Base-by-base conservation (phyloP, 2,797 vertebrate genomes). In the Podargus strigoides region DNA sequence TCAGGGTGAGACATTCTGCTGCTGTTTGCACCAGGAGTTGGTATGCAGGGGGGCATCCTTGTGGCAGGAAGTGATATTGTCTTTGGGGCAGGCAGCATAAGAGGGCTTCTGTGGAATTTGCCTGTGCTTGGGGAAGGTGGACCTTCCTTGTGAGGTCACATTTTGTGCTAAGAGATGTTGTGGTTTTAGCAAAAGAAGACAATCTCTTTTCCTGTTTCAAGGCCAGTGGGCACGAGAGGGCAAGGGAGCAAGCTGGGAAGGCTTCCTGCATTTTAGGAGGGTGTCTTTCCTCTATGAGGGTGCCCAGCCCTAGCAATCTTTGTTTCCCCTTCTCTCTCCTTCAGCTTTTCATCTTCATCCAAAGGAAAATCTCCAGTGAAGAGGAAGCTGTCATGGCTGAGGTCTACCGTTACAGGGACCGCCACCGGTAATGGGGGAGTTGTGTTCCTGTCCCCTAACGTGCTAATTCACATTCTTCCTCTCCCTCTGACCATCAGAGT, bases 301-400 rank as follows among this genome's bases (percentile, higher is more conserved):
- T 63, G 24, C 13, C 22, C 12, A 64, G 26, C 17, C 49, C 42
- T 42, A 15, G 26, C 28, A 58, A 39, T 36, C 44, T 75, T 75
- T 81, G 44, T 53, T 90, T 64, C 9, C 20, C 10, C 8, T 69
- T 37, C 44, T 72, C 8, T 91, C 13, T 55, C 20, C 44, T 14
- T 52, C 80, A 96, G 87, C 64, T 95, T 39, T 94, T 94, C 46
- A 81, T 93, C 50, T 96, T 96, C 69, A 89, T 81, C 20, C 81
- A 96, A 63, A 74, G 87, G 55, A 91, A 92, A 27, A 62, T 91
- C 42, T 68, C 10, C 50, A 92, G 24, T 28, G 84, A 91, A 39
- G 55, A 80, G 37, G 46, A 89, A 73, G 81, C 19, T 87, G 41
- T 92, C 55, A 93, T 93, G 80, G 52, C 60, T 36, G 90, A 94